phyloP scores from a whole-genome alignment of 2,797 vertebrate species.

The Anguilla megastoma region DNA sequence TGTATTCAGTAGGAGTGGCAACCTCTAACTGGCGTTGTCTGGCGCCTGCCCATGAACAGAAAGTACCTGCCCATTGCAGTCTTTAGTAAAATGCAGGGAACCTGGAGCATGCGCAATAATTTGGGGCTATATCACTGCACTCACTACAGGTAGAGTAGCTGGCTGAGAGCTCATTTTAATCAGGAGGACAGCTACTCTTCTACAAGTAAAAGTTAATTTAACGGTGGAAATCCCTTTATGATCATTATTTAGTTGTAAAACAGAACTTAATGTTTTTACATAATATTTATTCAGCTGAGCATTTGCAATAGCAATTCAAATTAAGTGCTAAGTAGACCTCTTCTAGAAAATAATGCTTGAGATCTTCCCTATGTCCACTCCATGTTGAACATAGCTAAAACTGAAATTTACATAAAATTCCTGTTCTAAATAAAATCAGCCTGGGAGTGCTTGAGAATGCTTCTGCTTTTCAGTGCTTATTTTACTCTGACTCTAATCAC shows the following conservation, averaged over 20 bases:
- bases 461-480: conserved; percentile 4
- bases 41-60: too few species aligned
- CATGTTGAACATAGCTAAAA: background rate
- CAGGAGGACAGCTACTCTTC: too few species aligned
- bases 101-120: too few species aligned
- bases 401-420: background rate
- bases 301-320: background rate
- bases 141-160: too few species aligned
- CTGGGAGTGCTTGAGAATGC: background rate
- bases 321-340: background rate
- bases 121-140: too few species aligned
- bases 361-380: background rate
- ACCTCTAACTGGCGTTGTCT: too few species aligned
- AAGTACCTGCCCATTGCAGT: too few species aligned
- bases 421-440: background rate
- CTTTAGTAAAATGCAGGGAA: too few species aligned
- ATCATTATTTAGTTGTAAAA: background rate
- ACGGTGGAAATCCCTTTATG: too few species aligned
- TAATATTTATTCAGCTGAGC: background rate
- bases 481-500: conserved; percentile 12
- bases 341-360: background rate
- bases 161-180: too few species aligned
- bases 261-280: background rate
- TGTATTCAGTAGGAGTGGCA: too few species aligned
- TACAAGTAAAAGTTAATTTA: too few species aligned